These are phyloP conservation scores for Lagodon rhomboides DNA, from an alignment of 2,797 vertebrate genomes.

Conservation along the genomic window DNA sequence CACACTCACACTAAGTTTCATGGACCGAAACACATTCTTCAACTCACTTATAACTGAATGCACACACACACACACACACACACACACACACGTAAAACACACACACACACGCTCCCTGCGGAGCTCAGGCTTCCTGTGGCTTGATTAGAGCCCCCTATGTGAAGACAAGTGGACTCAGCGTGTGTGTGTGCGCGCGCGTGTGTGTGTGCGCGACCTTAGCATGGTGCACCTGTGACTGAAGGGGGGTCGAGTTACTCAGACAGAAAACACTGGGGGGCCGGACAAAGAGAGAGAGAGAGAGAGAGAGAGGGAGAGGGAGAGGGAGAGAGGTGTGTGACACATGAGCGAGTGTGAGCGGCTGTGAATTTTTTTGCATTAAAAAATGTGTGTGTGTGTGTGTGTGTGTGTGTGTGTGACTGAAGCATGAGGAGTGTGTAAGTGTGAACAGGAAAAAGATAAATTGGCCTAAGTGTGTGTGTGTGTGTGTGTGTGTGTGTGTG, in stretches of 20 bases:
- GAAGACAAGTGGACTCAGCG: slow-evolving; percentile 91
- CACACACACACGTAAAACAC: slow-evolving; percentile 34
- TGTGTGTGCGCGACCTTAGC: slow-evolving; percentile 36
- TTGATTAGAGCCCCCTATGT: slow-evolving; percentile 90
- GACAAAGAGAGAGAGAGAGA: slow-evolving; percentile 44
- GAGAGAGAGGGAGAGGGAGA: slow-evolving; percentile 44
- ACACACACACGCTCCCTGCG: slow-evolving; percentile 72
- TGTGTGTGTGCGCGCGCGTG: slow-evolving; percentile 60
- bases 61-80: slow-evolving; percentile 29
- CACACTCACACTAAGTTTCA: slow-evolving; percentile 70
- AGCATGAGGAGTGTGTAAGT: slow-evolving; percentile 26
- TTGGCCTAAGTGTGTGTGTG: not conserved
- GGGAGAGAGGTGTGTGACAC: slow-evolving; percentile 40
- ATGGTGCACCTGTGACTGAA: slow-evolving; percentile 78
- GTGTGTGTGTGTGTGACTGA: slow-evolving; percentile 20
- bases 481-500: not conserved
- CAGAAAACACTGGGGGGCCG: slow-evolving; percentile 72
- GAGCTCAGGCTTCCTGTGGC: slow-evolving; percentile 89
- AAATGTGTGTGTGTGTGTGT: slow-evolving; percentile 18
- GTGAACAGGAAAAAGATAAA: slow-evolving; percentile 42
- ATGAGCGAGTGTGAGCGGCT: slow-evolving; percentile 43
- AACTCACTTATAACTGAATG: slow-evolving; percentile 57
- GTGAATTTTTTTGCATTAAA: slow-evolving; percentile 23
- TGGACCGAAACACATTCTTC: slow-evolving; percentile 72
- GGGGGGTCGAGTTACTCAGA: slow-evolving; percentile 76